A percentile compares a stretch with the other conserved stretches of the same genome.
phyloP scores from a whole-genome alignment of 1,140 invertebrate species.

The Reticulitermes speratus region DNA sequence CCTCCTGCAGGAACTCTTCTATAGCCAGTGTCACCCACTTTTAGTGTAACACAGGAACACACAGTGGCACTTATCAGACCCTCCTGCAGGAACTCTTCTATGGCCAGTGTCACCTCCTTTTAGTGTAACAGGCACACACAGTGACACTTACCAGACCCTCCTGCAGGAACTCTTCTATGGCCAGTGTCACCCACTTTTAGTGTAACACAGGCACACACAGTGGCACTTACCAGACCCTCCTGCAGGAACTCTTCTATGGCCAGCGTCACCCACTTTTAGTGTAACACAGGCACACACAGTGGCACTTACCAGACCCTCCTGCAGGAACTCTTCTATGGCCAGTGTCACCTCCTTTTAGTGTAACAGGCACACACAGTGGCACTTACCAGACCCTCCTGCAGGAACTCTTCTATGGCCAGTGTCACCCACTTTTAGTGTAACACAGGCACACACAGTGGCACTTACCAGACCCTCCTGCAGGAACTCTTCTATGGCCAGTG shows the following conservation, averaged over 20 bases:
- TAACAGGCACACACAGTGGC: neutral
- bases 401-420: slow-evolving; percentile 67
- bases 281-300: too few species aligned
- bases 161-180: slow-evolving; percentile 70
- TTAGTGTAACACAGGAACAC: too few species aligned
- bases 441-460: slow-evolving; percentile 20
- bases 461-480: slow-evolving; percentile 68
- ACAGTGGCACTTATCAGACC: slow-evolving; percentile 58
- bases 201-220: too few species aligned
- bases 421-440: slow-evolving; percentile 58
- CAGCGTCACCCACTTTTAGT: slow-evolving; percentile 60
- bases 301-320: slow-evolving; percentile 64
- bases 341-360: slow-evolving; percentile 60
- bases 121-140: too few species aligned
- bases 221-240: slow-evolving; percentile 62
- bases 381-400: slow-evolving; percentile 68
- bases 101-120: slow-evolving; percentile 66
- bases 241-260: slow-evolving; percentile 71
- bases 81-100: slow-evolving; percentile 70
- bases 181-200: slow-evolving; percentile 62
- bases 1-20: slow-evolving; percentile 69
- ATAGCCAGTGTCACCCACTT: slow-evolving; percentile 69
- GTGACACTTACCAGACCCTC: slow-evolving; percentile 62
- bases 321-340: slow-evolving; percentile 69
- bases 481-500: slow-evolving; percentile 68